Conservation (phyloP, 2,888 invertebrate species). For the Eupsilia transversa region DNA sequence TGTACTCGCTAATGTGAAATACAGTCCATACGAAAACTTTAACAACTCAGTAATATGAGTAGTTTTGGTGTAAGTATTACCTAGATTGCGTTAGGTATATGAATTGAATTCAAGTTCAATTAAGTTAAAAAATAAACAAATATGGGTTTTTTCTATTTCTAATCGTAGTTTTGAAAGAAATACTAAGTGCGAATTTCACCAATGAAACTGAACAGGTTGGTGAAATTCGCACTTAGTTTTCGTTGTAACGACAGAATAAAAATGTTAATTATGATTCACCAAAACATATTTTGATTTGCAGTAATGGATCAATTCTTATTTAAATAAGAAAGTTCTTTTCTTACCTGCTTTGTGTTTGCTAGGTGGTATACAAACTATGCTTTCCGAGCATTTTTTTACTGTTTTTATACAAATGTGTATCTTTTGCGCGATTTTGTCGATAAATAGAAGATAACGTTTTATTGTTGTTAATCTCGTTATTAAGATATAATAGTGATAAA, state of each 20-base stretch:
- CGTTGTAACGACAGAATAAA: too few relatives aligned
- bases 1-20: neutral
- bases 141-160: neutral
- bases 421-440: neutral
- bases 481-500: constrained; percentile 51
- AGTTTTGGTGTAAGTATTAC: neutral
- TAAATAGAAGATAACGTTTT: constrained; percentile 37
- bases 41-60: neutral
- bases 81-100: neutral
- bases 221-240: too few relatives aligned
- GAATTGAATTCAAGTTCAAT: neutral
- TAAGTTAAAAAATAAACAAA: neutral
- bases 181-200: too few relatives aligned
- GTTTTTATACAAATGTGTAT: constrained; percentile 57
- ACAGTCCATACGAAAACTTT: neutral
- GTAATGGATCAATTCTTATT: neutral
- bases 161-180: neutral
- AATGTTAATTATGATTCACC: neutral
- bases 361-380: constrained; percentile 58
- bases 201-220: too few relatives aligned
- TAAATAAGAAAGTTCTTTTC: neutral
- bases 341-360: constrained; percentile 61
- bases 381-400: neutral
- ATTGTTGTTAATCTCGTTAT: constrained; percentile 53
- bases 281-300: neutral